These are phyloP conservation scores for Hemicordylus capensis DNA, from an alignment of 2,113 vertebrate species.

Conservation along the genomic window DNA sequence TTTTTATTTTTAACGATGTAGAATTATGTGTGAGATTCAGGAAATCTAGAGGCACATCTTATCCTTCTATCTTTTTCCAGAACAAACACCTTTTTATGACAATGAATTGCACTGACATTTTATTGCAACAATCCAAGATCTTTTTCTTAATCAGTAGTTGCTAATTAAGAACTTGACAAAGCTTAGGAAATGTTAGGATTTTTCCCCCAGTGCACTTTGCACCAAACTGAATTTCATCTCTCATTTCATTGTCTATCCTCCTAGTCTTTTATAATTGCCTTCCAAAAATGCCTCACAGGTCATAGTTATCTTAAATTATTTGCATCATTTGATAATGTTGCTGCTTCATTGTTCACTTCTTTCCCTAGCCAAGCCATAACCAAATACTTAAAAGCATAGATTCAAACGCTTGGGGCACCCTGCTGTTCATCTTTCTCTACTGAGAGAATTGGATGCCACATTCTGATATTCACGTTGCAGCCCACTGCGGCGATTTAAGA, in stretches of 20 bases:
- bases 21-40: background rate
- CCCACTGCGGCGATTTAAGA: background rate
- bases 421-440: background rate
- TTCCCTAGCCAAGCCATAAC: background rate
- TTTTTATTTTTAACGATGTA: background rate
- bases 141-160: background rate
- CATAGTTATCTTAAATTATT: slow-evolving; percentile 9
- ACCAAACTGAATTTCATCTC: slow-evolving; percentile 17
- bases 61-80: background rate
- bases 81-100: background rate
- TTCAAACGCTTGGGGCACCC: background rate
- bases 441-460: background rate
- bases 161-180: slow-evolving; percentile 15
- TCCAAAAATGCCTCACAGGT: background rate
- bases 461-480: background rate
- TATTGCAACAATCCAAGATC: background rate
- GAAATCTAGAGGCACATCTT: background rate
- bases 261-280: background rate
- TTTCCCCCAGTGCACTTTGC: background rate
- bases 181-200: background rate
- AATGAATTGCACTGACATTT: slow-evolving; percentile 2
- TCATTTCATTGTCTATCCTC: slow-evolving; percentile 5
- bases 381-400: background rate
- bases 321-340: background rate
- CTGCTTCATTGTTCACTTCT: background rate